Conservation (phyloP, 2,113 vertebrate genomes). For the Sorex araneus region DNA sequence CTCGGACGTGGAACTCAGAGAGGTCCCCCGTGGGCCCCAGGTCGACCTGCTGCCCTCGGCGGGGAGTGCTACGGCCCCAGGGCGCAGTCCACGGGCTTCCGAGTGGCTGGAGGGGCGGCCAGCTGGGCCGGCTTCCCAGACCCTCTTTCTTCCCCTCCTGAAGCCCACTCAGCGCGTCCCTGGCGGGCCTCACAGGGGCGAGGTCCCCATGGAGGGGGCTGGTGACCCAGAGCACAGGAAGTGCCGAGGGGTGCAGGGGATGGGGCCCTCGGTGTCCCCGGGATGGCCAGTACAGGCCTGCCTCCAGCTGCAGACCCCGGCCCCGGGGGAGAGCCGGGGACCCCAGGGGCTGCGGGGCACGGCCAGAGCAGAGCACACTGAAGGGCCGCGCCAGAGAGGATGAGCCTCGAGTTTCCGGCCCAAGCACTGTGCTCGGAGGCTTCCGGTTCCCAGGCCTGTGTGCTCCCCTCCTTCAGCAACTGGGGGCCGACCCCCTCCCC, state of each 20-base stretch:
- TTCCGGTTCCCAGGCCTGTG: too few relatives aligned
- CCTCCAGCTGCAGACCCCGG: too few relatives aligned
- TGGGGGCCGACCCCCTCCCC: not conserved
- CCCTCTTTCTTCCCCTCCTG: not conserved
- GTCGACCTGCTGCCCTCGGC: not conserved
- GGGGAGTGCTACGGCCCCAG: too few relatives aligned
- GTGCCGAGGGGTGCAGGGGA: not conserved
- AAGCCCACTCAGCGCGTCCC: slow-evolving; percentile 13
- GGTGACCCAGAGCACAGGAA: slow-evolving; percentile 12
- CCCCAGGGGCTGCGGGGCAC: too few relatives aligned
- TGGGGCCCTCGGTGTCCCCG: not conserved
- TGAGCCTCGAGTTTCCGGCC: not conserved
- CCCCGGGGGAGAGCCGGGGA: not conserved
- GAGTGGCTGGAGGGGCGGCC: not conserved
- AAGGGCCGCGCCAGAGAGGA: not conserved
- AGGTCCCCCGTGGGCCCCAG: not conserved
- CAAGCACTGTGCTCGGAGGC: too few relatives aligned
- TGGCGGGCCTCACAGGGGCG: slow-evolving; percentile 9
- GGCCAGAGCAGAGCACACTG: not conserved
- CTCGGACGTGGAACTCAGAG: not conserved
- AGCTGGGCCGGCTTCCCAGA: not conserved
- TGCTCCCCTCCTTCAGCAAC: too few relatives aligned
- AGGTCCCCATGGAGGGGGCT: not conserved
- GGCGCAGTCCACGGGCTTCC: too few relatives aligned
- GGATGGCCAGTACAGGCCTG: too few relatives aligned